phyloP scores from a whole-genome alignment of 64 coral and sea anemone species.

The Montipora efflorescens region DNA sequence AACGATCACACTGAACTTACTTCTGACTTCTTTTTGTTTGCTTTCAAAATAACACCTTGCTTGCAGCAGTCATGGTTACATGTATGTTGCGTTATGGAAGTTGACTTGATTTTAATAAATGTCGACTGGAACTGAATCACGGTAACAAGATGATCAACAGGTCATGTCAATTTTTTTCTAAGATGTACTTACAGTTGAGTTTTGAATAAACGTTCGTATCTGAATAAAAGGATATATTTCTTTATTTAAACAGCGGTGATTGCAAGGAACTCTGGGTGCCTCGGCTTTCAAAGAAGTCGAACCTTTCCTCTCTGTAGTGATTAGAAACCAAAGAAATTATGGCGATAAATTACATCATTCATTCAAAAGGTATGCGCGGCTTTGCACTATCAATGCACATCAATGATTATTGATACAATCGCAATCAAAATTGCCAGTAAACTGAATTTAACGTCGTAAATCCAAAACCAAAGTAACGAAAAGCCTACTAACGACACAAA shows the following conservation, averaged over 20 bases:
- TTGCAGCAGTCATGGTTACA: constrained; percentile 97
- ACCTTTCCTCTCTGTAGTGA: constrained; percentile 29
- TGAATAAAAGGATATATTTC: constrained; percentile 82
- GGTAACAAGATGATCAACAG: background rate
- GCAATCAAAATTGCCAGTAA: too few species aligned
- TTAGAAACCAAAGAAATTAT: background rate
- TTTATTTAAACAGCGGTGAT: constrained; percentile 91
- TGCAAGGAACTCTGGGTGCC: constrained; percentile 78
- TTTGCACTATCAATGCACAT: background rate
- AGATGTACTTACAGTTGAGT: background rate
- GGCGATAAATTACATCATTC: too few species aligned
- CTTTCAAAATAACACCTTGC: constrained; percentile 32
- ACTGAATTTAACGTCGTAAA: too few species aligned
- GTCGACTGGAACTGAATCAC: background rate
- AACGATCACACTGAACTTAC: background rate
- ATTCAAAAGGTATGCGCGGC: background rate
- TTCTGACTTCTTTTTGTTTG: constrained; percentile 48
- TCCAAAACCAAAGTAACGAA: too few species aligned
- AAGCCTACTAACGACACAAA: too few species aligned
- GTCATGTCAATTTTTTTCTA: background rate
- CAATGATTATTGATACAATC: too few species aligned
- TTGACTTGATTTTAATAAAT: background rate
- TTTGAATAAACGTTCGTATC: background rate
- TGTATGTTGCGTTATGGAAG: constrained; percentile 64
- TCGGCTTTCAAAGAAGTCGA: background rate